phyloP scores from a whole-genome alignment of 2,797 vertebrate species.

The Microctenopoma lineatum region DNA sequence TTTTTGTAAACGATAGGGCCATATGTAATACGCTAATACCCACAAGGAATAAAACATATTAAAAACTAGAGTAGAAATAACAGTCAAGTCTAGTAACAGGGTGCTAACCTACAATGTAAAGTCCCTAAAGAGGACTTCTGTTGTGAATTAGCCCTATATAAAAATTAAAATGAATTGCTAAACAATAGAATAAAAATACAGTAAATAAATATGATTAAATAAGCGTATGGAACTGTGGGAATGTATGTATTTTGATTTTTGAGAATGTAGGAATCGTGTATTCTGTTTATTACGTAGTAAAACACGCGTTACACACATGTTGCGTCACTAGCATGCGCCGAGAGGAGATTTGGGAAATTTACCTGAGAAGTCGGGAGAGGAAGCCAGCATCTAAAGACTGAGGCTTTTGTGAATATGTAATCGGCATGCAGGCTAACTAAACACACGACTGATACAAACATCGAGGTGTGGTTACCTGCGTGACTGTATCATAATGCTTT shows the following conservation, averaged over 20 bases:
- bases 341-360: conserved; percentile 38
- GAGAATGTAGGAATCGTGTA: not conserved
- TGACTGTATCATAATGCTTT: too few species aligned
- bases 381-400: conserved; percentile 40
- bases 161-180: too few species aligned
- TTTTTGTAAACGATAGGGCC: not conserved
- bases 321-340: conserved; percentile 76
- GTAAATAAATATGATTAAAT: not conserved
- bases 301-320: conserved; percentile 30
- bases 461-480: not conserved
- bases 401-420: conserved; percentile 12
- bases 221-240: too few species aligned
- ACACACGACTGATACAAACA: not conserved
- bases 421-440: not conserved
- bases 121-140: too few species aligned
- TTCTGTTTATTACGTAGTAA: not conserved
- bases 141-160: too few species aligned
- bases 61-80: not conserved
- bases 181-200: not conserved
- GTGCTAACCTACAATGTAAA: not conserved
- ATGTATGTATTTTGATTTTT: too few species aligned
- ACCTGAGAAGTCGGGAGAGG: conserved; percentile 40
- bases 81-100: not conserved
- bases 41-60: not conserved
- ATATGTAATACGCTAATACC: not conserved